Conservation (phyloP, 2,888 invertebrate genomes). For the Rhodophaea formosa region DNA sequence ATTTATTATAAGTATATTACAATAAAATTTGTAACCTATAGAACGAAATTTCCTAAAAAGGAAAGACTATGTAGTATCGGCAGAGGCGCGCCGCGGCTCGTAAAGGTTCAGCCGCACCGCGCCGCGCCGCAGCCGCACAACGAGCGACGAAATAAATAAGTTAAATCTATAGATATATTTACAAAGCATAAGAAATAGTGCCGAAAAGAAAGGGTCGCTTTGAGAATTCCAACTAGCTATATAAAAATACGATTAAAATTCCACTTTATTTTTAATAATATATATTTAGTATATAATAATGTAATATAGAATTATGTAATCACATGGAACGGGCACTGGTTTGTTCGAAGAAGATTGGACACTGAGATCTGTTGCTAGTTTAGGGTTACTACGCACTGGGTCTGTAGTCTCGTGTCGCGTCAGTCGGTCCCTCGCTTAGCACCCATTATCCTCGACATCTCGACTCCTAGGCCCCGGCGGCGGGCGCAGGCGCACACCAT, state of each 20-base stretch:
- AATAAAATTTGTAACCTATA: conserved; percentile 80
- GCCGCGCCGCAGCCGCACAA: conserved; percentile 39
- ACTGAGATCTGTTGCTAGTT: conserved; percentile 69
- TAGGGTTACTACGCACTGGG: conserved; percentile 54
- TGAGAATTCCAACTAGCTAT: conserved; percentile 73
- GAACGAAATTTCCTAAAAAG: conserved; percentile 77
- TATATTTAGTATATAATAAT: conserved; percentile 36
- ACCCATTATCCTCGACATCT: conserved; percentile 23
- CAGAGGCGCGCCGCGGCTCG: conserved; percentile 30
- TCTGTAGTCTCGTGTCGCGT: conserved; percentile 36
- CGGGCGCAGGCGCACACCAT: conserved; percentile 14
- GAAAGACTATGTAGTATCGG: conserved; percentile 44
- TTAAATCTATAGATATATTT: conserved; percentile 74
- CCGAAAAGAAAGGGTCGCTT: conserved; percentile 59
- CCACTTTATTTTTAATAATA: conserved; percentile 51
- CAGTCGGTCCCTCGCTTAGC: conserved; percentile 48
- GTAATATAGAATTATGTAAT: conserved; percentile 44
- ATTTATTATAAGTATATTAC: conserved; percentile 69
- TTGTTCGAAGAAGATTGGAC: conserved; percentile 71
- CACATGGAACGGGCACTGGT: conserved; percentile 77
- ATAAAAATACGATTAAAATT: conserved; percentile 71
- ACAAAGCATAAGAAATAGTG: conserved; percentile 75
- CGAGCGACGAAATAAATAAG: conserved; percentile 70
- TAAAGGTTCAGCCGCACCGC: conserved; percentile 27
- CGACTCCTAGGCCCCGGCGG: conserved; percentile 10